Evolutionary conservation across 2,888 invertebrate genomes (phyloP).

Genomic region (Lumbricus terrestris): DNA sequence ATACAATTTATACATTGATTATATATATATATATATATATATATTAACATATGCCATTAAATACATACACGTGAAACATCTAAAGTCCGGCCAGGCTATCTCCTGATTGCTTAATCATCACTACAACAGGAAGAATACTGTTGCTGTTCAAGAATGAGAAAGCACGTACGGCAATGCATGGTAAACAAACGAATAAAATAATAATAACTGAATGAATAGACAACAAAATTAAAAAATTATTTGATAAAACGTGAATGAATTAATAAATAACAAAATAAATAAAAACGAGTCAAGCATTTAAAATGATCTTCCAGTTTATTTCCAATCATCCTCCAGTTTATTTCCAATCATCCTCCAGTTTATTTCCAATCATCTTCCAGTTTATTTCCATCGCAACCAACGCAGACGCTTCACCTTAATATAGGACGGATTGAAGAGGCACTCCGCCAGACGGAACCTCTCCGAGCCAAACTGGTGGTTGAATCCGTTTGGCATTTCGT

Average conservation of each 20-base stretch:
- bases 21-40: background rate
- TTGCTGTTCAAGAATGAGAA: too few species aligned
- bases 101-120: too few species aligned
- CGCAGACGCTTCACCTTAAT: slow-evolving; percentile 53
- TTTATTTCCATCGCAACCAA: background rate
- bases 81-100: too few species aligned
- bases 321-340: background rate
- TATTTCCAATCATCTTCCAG: background rate
- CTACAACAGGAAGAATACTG: too few species aligned
- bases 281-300: too few species aligned
- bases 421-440: slow-evolving; percentile 79
- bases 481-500: slow-evolving; percentile 80
- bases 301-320: background rate
- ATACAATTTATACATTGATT: too few species aligned
- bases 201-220: background rate
- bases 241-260: too few species aligned
- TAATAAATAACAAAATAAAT: too few species aligned
- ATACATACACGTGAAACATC: background rate
- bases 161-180: too few species aligned
- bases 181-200: background rate
- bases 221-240: too few species aligned
- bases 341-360: background rate
- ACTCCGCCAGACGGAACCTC: slow-evolving; percentile 88
- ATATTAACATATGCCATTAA: background rate
- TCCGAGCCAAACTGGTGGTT: slow-evolving; percentile 93